Base-by-base conservation (phyloP, 2,113 vertebrate genomes). In the Megaceryle maxima region DNA sequence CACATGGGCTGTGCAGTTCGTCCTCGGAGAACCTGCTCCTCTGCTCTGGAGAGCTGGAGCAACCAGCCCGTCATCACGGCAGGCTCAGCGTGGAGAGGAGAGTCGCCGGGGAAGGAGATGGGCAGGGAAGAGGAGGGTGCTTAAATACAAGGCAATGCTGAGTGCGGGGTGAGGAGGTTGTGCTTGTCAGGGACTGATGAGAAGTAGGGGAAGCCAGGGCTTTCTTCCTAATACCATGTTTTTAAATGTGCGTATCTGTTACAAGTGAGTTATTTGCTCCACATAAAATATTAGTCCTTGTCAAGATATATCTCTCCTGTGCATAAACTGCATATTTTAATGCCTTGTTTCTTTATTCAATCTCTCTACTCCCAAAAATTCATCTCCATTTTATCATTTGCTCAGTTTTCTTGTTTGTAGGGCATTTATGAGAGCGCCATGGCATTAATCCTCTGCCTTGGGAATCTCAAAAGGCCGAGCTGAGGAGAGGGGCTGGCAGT, bases 251-350 rank as follows among this genome's bases (percentile, higher is more conserved):
- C 44, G 1, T 59, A 48, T 95, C 80, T 95, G 59, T 88, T 92
- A 72, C 56, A 66, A 31, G 25, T 59, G 82, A 96, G 86, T 94
- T 95, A 94, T 92, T 95, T 93, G 56, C 83, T 77, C 29, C 73
- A 79, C 50, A 64, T 78, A 67, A 96, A 94, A 81, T 84, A 96
- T 88, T 94, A 82, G 90, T 90, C 87, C 90, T 91, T 96, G 88
- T 96, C 94, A 85, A 82, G 91, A 95, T 92, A 48, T 2, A 64
- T 96, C 90, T 92, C 95, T 81, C n/a, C 67, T 68, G 55, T 70
- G 67, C 68, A 82, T 94, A 93, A 92, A 94, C 79, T 60, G 72
- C 83, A 15, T 92, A 82, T 91, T 87, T 92, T 83, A 77, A 83
- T 94, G 92, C 88, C 80, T 94, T 76, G 53, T 22, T 96, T 59